These are phyloP conservation scores for Petroica traversi DNA, from an alignment of 2,113 vertebrate species.

Conservation along the genomic window DNA sequence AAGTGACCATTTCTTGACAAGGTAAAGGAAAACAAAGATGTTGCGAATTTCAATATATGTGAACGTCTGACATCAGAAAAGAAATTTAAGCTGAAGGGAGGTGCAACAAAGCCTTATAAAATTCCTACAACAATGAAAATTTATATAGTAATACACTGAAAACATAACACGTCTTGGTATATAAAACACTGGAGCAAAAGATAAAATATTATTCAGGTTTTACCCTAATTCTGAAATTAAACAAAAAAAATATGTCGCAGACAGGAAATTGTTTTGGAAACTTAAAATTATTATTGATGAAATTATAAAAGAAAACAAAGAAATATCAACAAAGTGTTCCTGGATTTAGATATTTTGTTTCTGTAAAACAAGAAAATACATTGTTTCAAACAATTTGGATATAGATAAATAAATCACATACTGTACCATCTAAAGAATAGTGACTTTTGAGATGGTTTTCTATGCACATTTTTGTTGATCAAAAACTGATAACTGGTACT, in stretches of 20 bases:
- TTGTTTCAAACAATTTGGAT: neutral
- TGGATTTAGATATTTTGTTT: neutral
- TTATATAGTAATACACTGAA: neutral
- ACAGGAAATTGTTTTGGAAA: neutral
- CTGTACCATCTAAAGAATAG: neutral
- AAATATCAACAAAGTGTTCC: neutral
- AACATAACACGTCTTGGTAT: neutral
- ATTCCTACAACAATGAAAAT: neutral
- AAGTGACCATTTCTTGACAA: neutral
- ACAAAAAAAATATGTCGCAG: neutral
- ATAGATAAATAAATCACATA: neutral
- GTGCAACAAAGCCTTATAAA: neutral
- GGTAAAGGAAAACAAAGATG: rapidly evolving
- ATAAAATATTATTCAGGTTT: neutral
- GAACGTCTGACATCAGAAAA: neutral
- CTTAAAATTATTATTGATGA: neutral
- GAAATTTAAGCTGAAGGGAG: neutral
- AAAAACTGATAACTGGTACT: neutral
- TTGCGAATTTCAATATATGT: neutral
- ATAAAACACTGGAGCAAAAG: neutral
- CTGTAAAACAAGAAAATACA: neutral
- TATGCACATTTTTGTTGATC: neutral
- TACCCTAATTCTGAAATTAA: neutral
- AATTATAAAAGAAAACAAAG: neutral
- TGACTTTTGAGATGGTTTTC: neutral